phyloP scores from a whole-genome alignment of 2,113 vertebrate genomes.

The Vombatus ursinus region DNA sequence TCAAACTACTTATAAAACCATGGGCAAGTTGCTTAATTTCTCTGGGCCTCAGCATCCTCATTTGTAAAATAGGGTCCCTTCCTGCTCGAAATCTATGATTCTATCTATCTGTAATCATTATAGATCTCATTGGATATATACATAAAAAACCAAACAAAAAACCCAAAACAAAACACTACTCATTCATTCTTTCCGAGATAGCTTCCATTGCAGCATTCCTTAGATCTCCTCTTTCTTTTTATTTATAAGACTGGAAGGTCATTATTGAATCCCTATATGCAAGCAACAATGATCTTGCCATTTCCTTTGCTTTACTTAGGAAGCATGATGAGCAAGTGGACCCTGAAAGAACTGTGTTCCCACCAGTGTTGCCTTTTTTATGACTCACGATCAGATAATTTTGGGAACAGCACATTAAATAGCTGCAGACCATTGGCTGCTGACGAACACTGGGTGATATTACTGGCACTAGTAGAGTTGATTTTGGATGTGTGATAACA shows the following conservation, averaged over 20 bases:
- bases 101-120: neutral
- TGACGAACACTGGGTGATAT: neutral
- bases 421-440: neutral
- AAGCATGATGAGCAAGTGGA: neutral
- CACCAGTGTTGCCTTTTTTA: neutral
- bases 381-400: neutral
- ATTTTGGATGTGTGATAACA: neutral
- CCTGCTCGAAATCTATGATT: neutral
- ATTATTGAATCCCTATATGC: neutral
- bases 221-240: neutral
- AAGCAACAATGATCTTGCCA: neutral
- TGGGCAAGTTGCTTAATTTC: neutral
- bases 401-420: neutral
- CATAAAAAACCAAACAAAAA: neutral
- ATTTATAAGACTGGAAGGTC: neutral
- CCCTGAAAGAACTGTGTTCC: neutral
- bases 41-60: neutral
- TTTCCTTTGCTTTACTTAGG: neutral
- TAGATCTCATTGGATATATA: neutral
- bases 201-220: neutral
- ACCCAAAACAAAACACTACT: neutral
- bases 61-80: neutral
- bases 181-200: neutral
- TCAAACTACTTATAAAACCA: neutral
- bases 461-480: neutral